A percentile compares a stretch with the other conserved stretches of the same genome.
Evolutionary conservation across 35 echinoderm and acorn worm species (phyloP).

Genomic region (Holothuria glaberrima): DNA sequence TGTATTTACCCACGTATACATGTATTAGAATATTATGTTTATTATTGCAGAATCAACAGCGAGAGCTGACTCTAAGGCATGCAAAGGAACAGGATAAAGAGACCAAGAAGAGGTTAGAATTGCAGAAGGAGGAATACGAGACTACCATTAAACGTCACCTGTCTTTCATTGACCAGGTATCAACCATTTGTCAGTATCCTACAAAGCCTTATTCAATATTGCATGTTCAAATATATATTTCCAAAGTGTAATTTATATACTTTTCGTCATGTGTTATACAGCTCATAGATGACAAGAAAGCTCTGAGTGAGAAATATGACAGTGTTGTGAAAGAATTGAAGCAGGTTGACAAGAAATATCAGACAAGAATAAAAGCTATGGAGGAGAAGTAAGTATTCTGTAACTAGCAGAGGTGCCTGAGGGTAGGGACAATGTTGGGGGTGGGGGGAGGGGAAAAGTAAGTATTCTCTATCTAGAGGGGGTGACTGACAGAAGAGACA

Average conservation of each 20-base stretch:
- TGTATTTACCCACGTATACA: neutral
- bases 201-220: too few species aligned
- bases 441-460: too few species aligned
- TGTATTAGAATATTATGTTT: slow-evolving; percentile 7
- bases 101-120: slow-evolving; percentile 76
- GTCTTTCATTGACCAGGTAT: slow-evolving; percentile 99
- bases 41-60: slow-evolving; percentile 85
- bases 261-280: neutral
- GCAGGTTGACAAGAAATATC: slow-evolving; percentile 96
- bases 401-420: too few species aligned
- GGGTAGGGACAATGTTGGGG: too few species aligned
- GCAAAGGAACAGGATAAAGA: slow-evolving; percentile 98
- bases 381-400: slow-evolving; percentile 82
- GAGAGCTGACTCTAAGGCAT: slow-evolving; percentile 90
- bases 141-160: slow-evolving; percentile 91
- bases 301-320: slow-evolving; percentile 96
- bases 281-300: slow-evolving; percentile 98
- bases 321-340: slow-evolving; percentile 91
- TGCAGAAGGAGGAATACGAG: slow-evolving; percentile 99
- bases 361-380: slow-evolving; percentile 81
- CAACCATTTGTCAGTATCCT: too few species aligned
- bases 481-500: too few species aligned
- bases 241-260: neutral
- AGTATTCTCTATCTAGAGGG: too few species aligned
- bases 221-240: neutral